Conservation (phyloP, 2,888 invertebrate genomes). For the Troglohyphantes excavatus region DNA sequence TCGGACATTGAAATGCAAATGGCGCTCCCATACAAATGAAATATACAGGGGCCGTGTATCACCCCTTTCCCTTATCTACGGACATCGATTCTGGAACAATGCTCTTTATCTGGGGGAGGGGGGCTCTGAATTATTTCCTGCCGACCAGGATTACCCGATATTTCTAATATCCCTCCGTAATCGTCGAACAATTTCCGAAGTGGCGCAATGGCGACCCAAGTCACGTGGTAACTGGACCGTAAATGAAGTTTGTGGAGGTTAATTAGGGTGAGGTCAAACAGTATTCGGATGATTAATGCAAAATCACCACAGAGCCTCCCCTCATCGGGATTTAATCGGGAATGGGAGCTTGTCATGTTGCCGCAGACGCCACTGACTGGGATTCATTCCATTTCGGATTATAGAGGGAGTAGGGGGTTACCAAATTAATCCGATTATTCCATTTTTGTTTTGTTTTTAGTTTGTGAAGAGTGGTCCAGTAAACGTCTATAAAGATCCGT, state of each 20-base stretch:
- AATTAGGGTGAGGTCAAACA: conserved; percentile 67
- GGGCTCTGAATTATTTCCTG: conserved; percentile 55
- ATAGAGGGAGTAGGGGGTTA: no score
- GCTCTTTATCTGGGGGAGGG: conserved; percentile 36
- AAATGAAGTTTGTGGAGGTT: conserved; percentile 63
- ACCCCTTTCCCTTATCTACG: conserved; percentile 43
- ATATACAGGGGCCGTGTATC: conserved; percentile 47
- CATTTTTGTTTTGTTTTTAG: no score
- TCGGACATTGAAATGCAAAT: conserved; percentile 67
- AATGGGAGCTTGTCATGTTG: conserved; percentile 59
- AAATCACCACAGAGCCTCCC: conserved; percentile 61
- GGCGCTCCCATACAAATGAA: conserved; percentile 48
- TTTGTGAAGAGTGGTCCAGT: no score
- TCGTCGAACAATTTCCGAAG: conserved; percentile 45
- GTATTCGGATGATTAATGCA: conserved; percentile 65
- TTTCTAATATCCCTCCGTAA: conserved; percentile 64
- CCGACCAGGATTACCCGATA: conserved; percentile 58
- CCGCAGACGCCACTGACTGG: conserved; percentile 32
- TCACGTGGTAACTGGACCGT: conserved; percentile 49
- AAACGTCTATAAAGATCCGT: no score
- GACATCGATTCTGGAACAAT: conserved; percentile 49
- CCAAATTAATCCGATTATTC: no score
- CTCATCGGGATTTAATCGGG: conserved; percentile 62
- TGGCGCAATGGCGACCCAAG: conserved; percentile 50
- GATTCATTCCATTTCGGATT: conserved; percentile 42